Evolutionary conservation across 2,888 invertebrate species (phyloP).

Genomic region (Phengaris arion): DNA sequence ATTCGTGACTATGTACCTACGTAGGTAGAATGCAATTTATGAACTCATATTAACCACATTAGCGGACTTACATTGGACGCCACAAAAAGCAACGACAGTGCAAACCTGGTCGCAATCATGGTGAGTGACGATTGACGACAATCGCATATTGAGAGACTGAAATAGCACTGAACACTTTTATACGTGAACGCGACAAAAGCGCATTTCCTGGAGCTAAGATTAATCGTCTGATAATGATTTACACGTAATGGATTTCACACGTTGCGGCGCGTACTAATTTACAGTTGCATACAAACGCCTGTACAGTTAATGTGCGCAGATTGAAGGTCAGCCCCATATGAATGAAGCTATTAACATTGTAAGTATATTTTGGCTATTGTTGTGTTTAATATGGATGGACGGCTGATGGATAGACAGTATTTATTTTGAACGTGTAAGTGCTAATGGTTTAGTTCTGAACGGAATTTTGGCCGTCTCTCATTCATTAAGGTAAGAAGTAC

Average conservation of each 20-base stretch:
- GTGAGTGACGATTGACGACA: background rate
- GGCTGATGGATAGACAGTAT: background rate
- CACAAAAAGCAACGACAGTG: constrained; percentile 7
- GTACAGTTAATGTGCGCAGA: background rate
- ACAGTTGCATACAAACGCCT: constrained; percentile 19
- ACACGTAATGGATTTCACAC: constrained; percentile 33
- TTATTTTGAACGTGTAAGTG: background rate
- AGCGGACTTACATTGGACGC: constrained; percentile 23
- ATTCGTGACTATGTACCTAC: too few species aligned
- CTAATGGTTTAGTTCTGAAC: too few species aligned
- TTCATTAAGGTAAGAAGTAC: background rate
- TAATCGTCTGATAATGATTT: constrained; percentile 32
- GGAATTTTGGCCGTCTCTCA: background rate
- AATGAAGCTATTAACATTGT: constrained; percentile 6
- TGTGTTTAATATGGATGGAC: background rate
- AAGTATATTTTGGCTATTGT: background rate
- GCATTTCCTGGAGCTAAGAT: constrained; percentile 32
- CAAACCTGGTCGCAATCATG: constrained; percentile 16
- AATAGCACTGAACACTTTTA: constrained; percentile 28
- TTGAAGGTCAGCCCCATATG: constrained; percentile 23
- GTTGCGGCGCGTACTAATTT: constrained; percentile 32
- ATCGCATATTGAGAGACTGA: constrained; percentile 1
- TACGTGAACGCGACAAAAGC: constrained; percentile 32
- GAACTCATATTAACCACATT: background rate
- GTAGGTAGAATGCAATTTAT: too few species aligned